These are phyloP conservation scores for Triplophysa tibetana DNA, from an alignment of 2,113 vertebrate species.

Conservation along the genomic window DNA sequence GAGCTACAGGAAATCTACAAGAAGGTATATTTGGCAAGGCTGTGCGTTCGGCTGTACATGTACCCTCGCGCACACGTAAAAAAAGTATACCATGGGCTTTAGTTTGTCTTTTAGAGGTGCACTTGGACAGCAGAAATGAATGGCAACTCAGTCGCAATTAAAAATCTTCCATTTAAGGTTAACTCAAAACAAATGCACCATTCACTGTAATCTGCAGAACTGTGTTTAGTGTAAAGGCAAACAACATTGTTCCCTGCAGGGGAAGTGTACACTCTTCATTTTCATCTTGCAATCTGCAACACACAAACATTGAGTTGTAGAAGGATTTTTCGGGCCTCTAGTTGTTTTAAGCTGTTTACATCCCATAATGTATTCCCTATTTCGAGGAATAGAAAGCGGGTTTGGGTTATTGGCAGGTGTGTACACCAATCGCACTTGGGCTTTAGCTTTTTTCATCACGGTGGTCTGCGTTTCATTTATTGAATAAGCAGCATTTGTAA, in stretches of 20 bases:
- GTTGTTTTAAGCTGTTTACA: not conserved
- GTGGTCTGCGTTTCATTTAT: not conserved
- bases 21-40: no score
- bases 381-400: not conserved
- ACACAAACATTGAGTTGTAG: not conserved
- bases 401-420: not conserved
- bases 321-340: not conserved
- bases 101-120: constrained; percentile 31
- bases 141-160: constrained; percentile 25
- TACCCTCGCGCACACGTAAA: no score
- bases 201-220: constrained; percentile 4
- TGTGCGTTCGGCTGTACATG: no score
- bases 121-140: constrained; percentile 17
- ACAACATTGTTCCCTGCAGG: constrained; percentile 3
- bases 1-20: no score
- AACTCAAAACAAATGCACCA: constrained; percentile 15
- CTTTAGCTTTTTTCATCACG: not conserved
- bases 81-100: no score
- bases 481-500: not conserved
- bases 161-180: not conserved
- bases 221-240: not conserved
- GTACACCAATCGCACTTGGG: not conserved
- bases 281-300: not conserved
- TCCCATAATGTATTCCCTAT: constrained; percentile 6
- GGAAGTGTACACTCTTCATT: not conserved